Percentiles rank a stretch among this genome's conserved stretches.
Conservation (phyloP, 2,113 vertebrate genomes). For the Chaetura pelagica region DNA sequence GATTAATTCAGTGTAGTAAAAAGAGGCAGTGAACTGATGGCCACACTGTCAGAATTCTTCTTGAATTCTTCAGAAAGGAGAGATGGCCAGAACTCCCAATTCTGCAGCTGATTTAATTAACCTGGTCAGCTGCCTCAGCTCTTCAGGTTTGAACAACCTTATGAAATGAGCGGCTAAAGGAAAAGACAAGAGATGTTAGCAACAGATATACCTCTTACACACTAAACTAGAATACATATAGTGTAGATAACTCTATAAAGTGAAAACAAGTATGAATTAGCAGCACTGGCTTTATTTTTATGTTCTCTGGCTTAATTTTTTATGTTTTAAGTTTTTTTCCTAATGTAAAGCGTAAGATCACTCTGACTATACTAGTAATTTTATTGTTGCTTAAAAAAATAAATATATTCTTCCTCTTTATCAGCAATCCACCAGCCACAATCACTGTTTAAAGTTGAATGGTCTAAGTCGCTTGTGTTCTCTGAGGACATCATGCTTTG, state of each 20-base stretch:
- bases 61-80: not conserved
- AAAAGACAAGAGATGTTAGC: not conserved
- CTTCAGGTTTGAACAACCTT: not conserved
- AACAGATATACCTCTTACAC: not conserved
- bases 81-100: not conserved
- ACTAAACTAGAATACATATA: not conserved
- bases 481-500: not conserved
- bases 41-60: not conserved
- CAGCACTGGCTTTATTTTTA: not conserved
- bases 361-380: not conserved
- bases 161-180: not conserved
- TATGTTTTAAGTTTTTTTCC: not conserved
- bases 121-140: not conserved
- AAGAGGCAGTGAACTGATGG: not conserved
- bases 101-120: not conserved
- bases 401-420: not conserved
- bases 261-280: not conserved
- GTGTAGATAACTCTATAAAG: not conserved
- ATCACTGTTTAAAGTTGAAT: not conserved
- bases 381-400: not conserved
- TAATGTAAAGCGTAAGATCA: not conserved
- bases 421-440: not conserved
- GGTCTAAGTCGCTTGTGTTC: not conserved
- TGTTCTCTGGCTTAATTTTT: not conserved
- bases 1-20: not conserved